phyloP scores from a whole-genome alignment of 2,113 vertebrate genomes.

The Prunella himalayana region DNA sequence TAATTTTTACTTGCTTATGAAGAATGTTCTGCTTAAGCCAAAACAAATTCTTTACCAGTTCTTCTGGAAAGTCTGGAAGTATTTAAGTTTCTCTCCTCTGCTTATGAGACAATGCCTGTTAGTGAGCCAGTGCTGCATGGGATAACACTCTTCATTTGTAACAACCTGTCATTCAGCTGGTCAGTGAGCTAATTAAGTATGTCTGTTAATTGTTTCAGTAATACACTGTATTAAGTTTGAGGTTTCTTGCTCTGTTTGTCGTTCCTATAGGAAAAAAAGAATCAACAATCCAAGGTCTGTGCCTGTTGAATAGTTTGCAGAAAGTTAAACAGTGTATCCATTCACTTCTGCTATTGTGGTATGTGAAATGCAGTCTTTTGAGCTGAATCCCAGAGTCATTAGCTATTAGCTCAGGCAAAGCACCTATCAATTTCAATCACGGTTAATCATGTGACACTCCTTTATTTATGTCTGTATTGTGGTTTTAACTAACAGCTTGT shows the following conservation, averaged over 20 bases:
- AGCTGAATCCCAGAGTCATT: constrained; percentile 51
- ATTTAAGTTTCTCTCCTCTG: constrained; percentile 70
- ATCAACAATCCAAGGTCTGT: constrained; percentile 19
- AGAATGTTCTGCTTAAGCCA: constrained; percentile 77
- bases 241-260: neutral
- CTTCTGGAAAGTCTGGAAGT: constrained; percentile 78
- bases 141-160: constrained; percentile 30
- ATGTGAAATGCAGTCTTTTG: constrained; percentile 40
- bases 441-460: constrained; percentile 8
- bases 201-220: constrained; percentile 18
- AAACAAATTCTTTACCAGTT: constrained; percentile 79
- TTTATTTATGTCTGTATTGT: constrained; percentile 3
- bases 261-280: neutral
- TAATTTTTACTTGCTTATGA: constrained; percentile 67
- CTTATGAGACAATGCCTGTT: constrained; percentile 72
- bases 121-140: constrained; percentile 41
- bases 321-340: constrained; percentile 49
- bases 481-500: neutral
- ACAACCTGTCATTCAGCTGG: constrained; percentile 25
- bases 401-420: constrained; percentile 41
- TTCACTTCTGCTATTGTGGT: constrained; percentile 48
- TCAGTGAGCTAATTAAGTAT: constrained; percentile 16
- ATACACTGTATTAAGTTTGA: constrained; percentile 18
- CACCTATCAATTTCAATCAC: constrained; percentile 43
- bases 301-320: constrained; percentile 38